A percentile compares a stretch with the other conserved stretches of the same genome.
Evolutionary conservation across 2,888 invertebrate species (phyloP).

Genomic region (Pelosia muscerda): DNA sequence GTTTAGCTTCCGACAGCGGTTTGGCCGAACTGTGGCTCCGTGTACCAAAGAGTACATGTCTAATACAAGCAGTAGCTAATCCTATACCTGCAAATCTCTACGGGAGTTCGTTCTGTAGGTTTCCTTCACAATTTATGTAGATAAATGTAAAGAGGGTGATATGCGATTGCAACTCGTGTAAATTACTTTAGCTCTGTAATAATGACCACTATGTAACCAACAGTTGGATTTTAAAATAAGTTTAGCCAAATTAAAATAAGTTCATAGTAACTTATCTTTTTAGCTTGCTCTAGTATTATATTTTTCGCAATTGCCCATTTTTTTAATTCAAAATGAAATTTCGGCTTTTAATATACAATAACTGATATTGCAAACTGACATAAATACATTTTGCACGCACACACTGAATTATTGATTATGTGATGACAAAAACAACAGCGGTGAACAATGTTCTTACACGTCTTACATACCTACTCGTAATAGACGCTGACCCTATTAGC

Average conservation of each 20-base stretch:
- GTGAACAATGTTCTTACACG: background rate
- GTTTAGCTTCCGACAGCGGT: background rate
- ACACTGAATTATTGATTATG: background rate
- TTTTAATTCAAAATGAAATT: background rate
- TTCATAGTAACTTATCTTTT: too few species aligned
- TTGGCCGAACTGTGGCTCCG: background rate
- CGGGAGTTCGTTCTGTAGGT: background rate
- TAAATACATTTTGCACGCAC: background rate
- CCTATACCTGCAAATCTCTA: background rate
- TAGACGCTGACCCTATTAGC: background rate
- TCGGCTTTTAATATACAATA: background rate
- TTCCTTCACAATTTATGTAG: too few species aligned
- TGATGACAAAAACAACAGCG: background rate
- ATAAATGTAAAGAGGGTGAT: too few species aligned
- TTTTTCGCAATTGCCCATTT: too few species aligned
- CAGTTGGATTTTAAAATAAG: too few species aligned
- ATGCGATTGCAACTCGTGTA: too few species aligned
- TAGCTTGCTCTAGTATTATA: too few species aligned
- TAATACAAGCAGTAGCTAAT: background rate
- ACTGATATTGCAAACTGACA: background rate
- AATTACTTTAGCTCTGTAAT: too few species aligned
- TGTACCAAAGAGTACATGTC: background rate
- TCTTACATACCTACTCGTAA: too few species aligned
- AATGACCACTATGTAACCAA: too few species aligned
- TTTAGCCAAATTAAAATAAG: too few species aligned